Percentiles rank a stretch among this genome's conserved stretches.
phyloP scores from a whole-genome alignment of 1,140 invertebrate species.

The Ceratina japonica region DNA sequence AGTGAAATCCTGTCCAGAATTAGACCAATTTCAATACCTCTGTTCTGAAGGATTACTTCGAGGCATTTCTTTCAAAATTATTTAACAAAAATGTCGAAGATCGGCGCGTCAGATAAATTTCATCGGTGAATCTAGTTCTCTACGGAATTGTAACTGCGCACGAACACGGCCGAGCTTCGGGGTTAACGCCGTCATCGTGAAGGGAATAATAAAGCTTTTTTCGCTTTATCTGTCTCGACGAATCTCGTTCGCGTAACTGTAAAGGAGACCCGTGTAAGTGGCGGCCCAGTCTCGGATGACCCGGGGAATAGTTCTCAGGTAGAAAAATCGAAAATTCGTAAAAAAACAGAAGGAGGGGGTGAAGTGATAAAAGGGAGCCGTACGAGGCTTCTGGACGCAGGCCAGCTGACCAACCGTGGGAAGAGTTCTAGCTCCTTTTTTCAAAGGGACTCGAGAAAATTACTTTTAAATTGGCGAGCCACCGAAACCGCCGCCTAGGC shows the following conservation, averaged over 20 bases:
- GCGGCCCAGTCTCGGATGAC: slow-evolving; percentile 60
- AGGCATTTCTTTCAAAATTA: too few species aligned
- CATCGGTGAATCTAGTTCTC: not conserved
- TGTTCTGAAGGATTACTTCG: too few species aligned
- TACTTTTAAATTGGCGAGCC: slow-evolving; percentile 75
- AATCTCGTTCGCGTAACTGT: slow-evolving; percentile 67
- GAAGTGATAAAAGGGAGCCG: slow-evolving; percentile 48
- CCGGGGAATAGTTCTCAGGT: slow-evolving; percentile 69
- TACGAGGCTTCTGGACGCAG: slow-evolving; percentile 65
- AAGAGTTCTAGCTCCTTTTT: slow-evolving; percentile 62
- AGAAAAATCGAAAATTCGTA: slow-evolving; percentile 73
- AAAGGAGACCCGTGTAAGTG: slow-evolving; percentile 57
- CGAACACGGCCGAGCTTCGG: not conserved
- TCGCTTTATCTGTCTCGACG: slow-evolving; percentile 23
- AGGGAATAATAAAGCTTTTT: slow-evolving; percentile 40
- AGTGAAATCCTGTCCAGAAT: too few species aligned
- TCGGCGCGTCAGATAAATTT: not conserved
- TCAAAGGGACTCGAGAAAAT: slow-evolving; percentile 68
- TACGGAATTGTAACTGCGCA: not conserved
- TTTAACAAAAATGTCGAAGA: not conserved
- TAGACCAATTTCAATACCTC: too few species aligned
- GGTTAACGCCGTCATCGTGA: slow-evolving; percentile 12
- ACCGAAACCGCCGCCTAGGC: slow-evolving; percentile 32
- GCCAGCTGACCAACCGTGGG: slow-evolving; percentile 79
- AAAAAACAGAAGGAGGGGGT: slow-evolving; percentile 57